Percentiles rank a stretch among this genome's conserved stretches.
phyloP scores from a whole-genome alignment of 2,888 invertebrate genomes.

The Pterostichus madidus region DNA sequence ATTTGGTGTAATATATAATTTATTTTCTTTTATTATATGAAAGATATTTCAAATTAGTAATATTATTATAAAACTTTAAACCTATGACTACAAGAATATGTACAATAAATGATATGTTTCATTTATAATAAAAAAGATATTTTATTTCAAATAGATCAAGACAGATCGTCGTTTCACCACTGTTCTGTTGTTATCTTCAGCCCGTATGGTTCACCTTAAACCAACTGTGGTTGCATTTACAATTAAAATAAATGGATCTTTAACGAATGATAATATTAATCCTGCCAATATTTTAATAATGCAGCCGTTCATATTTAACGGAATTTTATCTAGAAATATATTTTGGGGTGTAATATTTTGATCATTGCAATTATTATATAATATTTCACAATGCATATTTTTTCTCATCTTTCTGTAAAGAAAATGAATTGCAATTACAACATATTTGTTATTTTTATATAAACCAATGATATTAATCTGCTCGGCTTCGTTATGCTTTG shows the following conservation, averaged over 20 bases:
- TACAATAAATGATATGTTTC: no score
- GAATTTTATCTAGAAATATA: constrained; percentile 8
- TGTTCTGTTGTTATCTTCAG: no score
- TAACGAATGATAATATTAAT: background rate
- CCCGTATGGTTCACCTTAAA: no score
- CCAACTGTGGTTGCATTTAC: background rate
- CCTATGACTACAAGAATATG: no score
- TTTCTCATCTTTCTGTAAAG: constrained; percentile 4
- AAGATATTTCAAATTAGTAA: no score
- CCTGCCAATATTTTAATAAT: background rate
- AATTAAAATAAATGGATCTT: background rate
- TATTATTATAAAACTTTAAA: no score
- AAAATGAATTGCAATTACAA: background rate
- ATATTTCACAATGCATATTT: constrained; percentile 14
- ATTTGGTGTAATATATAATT: no score
- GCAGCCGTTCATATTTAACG: background rate
- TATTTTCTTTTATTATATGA: no score
- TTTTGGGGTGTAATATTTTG: background rate
- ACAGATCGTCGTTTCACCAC: no score
- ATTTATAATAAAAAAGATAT: no score
- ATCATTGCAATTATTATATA: background rate
- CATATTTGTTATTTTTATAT: background rate
- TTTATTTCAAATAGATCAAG: no score
- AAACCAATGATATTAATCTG: constrained; percentile 30
- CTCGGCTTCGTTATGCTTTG: constrained; percentile 21